These are phyloP conservation scores for Psittacula derbiana DNA, from an alignment of 2,797 vertebrate genomes.

Conservation along the genomic window DNA sequence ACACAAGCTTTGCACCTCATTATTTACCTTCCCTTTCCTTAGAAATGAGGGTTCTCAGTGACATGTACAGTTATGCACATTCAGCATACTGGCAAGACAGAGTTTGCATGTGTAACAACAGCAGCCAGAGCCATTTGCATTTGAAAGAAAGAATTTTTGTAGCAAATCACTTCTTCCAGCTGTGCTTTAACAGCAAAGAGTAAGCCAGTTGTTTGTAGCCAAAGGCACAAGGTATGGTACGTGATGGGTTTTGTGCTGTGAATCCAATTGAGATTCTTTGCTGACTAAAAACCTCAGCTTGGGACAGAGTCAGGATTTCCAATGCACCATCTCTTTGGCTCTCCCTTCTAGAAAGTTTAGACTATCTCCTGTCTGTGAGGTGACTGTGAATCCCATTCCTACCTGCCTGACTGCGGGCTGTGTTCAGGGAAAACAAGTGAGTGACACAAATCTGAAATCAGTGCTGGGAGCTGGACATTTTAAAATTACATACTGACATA, in stretches of 20 bases:
- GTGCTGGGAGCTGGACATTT: not conserved
- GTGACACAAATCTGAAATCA: not conserved
- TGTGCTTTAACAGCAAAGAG: not conserved
- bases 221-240: not conserved
- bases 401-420: not conserved
- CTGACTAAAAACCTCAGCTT: not conserved
- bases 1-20: not conserved
- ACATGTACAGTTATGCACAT: not conserved
- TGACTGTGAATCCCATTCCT: not conserved
- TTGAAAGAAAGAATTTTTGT: not conserved
- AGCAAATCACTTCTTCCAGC: not conserved
- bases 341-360: not conserved
- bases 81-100: not conserved
- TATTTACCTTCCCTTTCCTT: not conserved
- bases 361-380: not conserved
- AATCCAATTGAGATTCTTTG: not conserved
- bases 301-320: not conserved
- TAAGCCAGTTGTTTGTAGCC: not conserved
- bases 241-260: not conserved
- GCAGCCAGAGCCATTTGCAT: not conserved
- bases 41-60: not conserved
- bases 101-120: not conserved
- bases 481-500: not conserved
- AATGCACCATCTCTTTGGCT: not conserved
- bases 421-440: not conserved